A percentile compares a stretch with the other conserved stretches of the same genome.
phyloP scores from a whole-genome alignment of 2,797 vertebrate genomes.

The Steatocranus sp. region DNA sequence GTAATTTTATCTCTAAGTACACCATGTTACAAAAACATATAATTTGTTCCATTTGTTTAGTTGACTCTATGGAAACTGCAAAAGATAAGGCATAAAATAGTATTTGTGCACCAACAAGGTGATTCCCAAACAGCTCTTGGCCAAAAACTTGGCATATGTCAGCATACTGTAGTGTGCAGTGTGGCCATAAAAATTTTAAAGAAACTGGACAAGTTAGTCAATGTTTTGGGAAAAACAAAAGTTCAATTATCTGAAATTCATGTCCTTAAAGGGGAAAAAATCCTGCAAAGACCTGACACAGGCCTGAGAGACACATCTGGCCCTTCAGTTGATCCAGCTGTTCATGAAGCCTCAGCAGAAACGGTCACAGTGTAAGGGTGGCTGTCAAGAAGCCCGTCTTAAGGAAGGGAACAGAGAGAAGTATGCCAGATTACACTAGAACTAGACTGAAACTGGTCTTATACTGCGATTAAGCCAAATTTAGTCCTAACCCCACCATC shows the following conservation, averaged over 20 bases:
- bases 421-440: background rate
- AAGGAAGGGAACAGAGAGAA: background rate
- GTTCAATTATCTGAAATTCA: background rate
- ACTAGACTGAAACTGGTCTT: background rate
- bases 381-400: background rate
- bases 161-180: background rate
- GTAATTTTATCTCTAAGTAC: background rate
- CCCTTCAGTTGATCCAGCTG: background rate
- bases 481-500: background rate
- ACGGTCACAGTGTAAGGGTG: background rate
- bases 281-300: background rate
- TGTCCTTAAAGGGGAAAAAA: background rate
- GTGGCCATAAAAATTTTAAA: accelerated
- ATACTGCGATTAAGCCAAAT: accelerated
- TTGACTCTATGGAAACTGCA: background rate
- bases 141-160: background rate
- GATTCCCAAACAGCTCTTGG: background rate
- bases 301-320: background rate
- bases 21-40: accelerated
- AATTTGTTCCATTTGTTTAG: background rate
- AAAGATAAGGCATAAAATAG: background rate
- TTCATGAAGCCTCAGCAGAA: background rate
- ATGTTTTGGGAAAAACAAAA: background rate
- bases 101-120: background rate
- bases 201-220: background rate